Evolutionary conservation across 2,113 vertebrate genomes (phyloP).

Genomic region (Odontophorus gujanensis): DNA sequence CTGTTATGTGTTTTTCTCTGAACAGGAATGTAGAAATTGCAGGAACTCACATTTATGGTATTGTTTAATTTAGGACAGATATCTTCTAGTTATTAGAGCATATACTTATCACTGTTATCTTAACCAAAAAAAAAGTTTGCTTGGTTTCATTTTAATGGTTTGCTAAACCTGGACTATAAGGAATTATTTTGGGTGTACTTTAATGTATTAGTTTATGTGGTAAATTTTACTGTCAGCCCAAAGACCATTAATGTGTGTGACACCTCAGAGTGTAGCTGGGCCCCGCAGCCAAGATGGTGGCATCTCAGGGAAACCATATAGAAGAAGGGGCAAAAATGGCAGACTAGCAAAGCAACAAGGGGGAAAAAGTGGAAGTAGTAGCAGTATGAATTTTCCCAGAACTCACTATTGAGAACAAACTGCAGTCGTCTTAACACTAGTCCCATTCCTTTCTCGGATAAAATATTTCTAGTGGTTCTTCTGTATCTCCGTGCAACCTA

Average conservation of each 20-base stretch:
- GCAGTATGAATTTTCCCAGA: not conserved
- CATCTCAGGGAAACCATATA: rapidly evolving
- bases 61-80: not conserved
- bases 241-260: not conserved
- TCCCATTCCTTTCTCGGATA: not conserved
- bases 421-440: not conserved
- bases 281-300: not conserved
- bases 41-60: not conserved
- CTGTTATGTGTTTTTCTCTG: not conserved
- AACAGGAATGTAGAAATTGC: not conserved
- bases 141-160: not conserved
- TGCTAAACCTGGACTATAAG: not conserved
- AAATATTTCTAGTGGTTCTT: not conserved
- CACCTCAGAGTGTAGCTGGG: too few relatives aligned
- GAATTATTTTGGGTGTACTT: not conserved
- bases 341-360: not conserved
- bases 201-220: not conserved
- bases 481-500: not conserved
- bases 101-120: not conserved
- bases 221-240: not conserved
- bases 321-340: not conserved
- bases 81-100: not conserved
- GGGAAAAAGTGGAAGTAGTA: not conserved
- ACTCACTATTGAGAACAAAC: not conserved
- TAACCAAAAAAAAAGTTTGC: not conserved